Base-by-base conservation (phyloP, 2,888 invertebrate genomes). In the Trachelus stipa region DNA sequence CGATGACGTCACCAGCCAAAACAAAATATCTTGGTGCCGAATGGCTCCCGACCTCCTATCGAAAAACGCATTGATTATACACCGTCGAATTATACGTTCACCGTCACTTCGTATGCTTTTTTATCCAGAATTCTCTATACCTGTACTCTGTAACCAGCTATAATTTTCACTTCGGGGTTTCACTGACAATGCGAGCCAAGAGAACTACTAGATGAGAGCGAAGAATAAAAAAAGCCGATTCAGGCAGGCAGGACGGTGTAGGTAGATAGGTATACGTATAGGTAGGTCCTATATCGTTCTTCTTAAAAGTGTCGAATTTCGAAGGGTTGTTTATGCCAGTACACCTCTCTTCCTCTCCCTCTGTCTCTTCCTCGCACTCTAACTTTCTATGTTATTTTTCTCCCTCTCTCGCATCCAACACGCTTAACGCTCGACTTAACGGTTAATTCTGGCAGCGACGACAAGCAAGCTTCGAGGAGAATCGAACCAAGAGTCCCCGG, bases 261-360 rank as follows among this genome's bases (percentile, higher is more conserved):
- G 56, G 56, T 23, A 9, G 23, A 56, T 56, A 56, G 56, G 9
- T 56, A 23, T 56, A 9, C 34, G 9, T 9, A 23, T 15, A 23
- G 15, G 4, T 56, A 56, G 9, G 56, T 15, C 6, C 9, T 23
- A 23, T 23, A 23, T 56, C 23, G 23, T 9, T 56, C 56, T 23
- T 56, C 56, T 15, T 56, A 9, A 56, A 56, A 56, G 88, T 88
- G 85, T 88, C 87, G 84, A 85, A 86, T 88, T 88, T 88, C 88
- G 84, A 77, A 79, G 81, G 83, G 85, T 77, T 81, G 80, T 9
- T 56, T 23, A 23, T 79, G 77, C 76, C 9, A 76, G 79, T 69
- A 77, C 76, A 73, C 74, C 76, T 73, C 79, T 79, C 81, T 79
- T 84, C 81, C 81, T n/a, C 69, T 71, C 78, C 15, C 68, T 77